Base-by-base conservation (phyloP, 2,797 vertebrate species). In the Bradypus variegatus region DNA sequence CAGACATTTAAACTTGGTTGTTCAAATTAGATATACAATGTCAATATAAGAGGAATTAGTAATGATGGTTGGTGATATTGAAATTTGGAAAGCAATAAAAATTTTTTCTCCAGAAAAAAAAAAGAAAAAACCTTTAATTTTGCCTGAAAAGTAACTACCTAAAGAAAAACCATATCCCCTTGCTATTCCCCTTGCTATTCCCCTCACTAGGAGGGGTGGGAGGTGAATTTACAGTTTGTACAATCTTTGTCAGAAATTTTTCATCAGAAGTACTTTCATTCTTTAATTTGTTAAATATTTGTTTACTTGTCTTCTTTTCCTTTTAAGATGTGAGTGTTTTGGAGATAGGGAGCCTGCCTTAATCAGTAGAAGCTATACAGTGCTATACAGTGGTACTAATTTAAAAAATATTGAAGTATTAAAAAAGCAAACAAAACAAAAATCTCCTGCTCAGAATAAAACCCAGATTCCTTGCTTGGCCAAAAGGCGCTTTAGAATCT, bases 111-210 rank as follows among this genome's bases (percentile, higher is more conserved):
- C 27, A 88, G 29, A 69, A 50, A 50, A 50, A 58, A 58, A 58
- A 85, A 91, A 91, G 86, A 86, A 10, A 69, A 73, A 67, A 45
- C 41, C 41, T 45, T 19, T 89, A 78, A 92, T 82, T 77, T 91
- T 70, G 31, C 23, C 67, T 85, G 14, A 88, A 77, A 76, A 87
- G 60, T 81, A 76, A 90, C 9, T 53, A n/a, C 58, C 50, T 76
- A 62, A 79, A 93, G 7, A 41, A 38, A 50, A 50, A 86, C 2
- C 50, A 88, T 33, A 88, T 77, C 77, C 33, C 29, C 9, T 75
- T 92, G 58, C 88, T n/a, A 14, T 82, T 77, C 77, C 33, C 29
- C 9, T 75, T 92, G 58, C 88, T n/a, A 14, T 82, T 93, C 75
- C 50, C 89, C 11, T 27, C 76, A 18, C 60, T 69, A 8, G 16